phyloP scores from a whole-genome alignment of 1,140 invertebrate genomes.

The Formica selysi region DNA sequence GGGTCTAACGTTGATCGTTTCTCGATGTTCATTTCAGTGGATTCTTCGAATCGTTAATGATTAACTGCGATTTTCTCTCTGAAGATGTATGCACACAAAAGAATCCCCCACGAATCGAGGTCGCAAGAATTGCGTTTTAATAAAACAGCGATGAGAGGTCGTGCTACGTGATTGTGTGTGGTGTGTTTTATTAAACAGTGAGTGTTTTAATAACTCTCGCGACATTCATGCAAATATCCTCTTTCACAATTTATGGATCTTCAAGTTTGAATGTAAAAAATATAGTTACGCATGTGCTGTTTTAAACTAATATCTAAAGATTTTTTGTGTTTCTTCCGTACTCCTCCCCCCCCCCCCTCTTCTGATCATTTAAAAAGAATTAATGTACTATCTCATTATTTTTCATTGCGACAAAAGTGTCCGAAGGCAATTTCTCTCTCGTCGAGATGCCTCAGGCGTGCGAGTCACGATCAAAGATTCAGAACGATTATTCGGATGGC shows the following conservation, averaged over 20 bases:
- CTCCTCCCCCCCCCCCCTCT: not conserved
- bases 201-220: not conserved
- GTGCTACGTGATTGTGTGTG: not conserved
- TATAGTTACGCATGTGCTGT: no score
- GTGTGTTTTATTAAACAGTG: no score
- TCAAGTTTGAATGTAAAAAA: not conserved
- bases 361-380: not conserved
- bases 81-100: not conserved
- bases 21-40: slow-evolving; percentile 8
- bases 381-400: slow-evolving; percentile 4
- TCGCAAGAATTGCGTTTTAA: not conserved
- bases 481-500: slow-evolving; percentile 28
- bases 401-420: not conserved
- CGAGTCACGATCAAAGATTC: slow-evolving; percentile 55
- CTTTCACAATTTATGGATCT: not conserved
- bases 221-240: not conserved
- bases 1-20: slow-evolving; percentile 11
- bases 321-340: not conserved
- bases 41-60: slow-evolving; percentile 1
- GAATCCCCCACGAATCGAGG: not conserved
- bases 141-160: not conserved
- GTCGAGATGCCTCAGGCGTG: not conserved
- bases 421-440: not conserved
- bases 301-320: not conserved
- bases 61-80: not conserved